phyloP scores from a whole-genome alignment of 2,888 invertebrate species.

The Cantharis nigra region DNA sequence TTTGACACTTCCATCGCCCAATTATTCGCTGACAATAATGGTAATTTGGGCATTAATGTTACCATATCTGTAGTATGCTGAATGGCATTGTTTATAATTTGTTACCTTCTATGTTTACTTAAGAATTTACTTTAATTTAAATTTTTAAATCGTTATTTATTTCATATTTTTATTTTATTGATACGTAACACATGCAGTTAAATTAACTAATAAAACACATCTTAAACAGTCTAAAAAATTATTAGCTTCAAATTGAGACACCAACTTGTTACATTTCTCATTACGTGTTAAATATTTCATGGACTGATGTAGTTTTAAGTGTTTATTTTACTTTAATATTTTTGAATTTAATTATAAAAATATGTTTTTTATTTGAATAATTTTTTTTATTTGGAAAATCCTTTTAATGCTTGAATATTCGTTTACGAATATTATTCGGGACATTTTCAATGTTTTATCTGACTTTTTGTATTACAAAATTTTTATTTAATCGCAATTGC shows the following conservation, averaged over 20 bases:
- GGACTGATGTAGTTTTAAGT: neutral
- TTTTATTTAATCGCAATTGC: neutral
- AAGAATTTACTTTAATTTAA: neutral
- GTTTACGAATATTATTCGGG: neutral
- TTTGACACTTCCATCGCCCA: conserved; percentile 98
- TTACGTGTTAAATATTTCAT: neutral
- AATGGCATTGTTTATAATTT: conserved; percentile 11
- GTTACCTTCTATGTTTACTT: neutral
- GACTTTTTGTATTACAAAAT: neutral
- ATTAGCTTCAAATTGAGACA: neutral
- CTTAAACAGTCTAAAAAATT: neutral
- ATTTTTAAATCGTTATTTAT: neutral
- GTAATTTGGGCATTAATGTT: conserved; percentile 98
- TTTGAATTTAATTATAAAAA: neutral
- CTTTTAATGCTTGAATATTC: neutral
- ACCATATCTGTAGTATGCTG: conserved; percentile 89
- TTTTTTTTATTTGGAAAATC: neutral
- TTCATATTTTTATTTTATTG: neutral
- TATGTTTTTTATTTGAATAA: neutral
- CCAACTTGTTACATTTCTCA: neutral
- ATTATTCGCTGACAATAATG: conserved; percentile 98
- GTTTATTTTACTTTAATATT: neutral
- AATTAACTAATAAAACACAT: neutral
- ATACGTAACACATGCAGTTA: neutral
- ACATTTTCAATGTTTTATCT: neutral